A percentile compares a stretch with the other conserved stretches of the same genome.
Conservation (phyloP, 2,113 vertebrate genomes). For the Centrocercus urophasianus region DNA sequence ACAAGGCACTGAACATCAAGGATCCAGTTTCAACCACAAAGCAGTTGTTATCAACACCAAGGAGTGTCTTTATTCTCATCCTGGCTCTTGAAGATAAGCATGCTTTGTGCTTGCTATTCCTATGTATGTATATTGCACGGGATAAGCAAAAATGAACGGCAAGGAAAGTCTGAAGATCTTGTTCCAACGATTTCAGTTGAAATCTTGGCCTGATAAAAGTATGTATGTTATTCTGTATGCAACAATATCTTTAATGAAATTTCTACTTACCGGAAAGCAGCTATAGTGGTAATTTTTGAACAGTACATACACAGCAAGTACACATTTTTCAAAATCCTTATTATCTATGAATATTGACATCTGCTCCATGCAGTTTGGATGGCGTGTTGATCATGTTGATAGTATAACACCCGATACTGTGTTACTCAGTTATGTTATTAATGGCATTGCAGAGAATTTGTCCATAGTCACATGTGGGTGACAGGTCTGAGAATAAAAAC, state of each 20-base stretch:
- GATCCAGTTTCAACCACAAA: constrained; percentile 45
- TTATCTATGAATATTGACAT: not conserved
- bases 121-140: not conserved
- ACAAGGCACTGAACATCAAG: not conserved
- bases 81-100: constrained; percentile 15
- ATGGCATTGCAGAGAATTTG: not conserved
- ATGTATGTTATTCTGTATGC: not conserved
- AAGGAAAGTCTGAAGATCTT: not conserved
- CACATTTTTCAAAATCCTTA: not conserved
- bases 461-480: not conserved
- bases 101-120: not conserved
- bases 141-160: not conserved
- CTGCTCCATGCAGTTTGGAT: not conserved
- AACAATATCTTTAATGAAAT: not conserved
- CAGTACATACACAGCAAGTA: not conserved
- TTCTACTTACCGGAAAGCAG: not conserved
- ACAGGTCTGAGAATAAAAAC: not conserved
- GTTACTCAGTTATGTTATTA: not conserved
- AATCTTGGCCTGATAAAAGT: not conserved
- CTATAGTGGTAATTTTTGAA: not conserved
- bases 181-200: not conserved
- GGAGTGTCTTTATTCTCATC: constrained; percentile 34
- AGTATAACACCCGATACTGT: not conserved
- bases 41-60: constrained; percentile 14
- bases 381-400: not conserved